A percentile compares a stretch with the other conserved stretches of the same genome.
Conservation (phyloP, 2,113 vertebrate species). For the Cyprinodon brontotheroides region DNA sequence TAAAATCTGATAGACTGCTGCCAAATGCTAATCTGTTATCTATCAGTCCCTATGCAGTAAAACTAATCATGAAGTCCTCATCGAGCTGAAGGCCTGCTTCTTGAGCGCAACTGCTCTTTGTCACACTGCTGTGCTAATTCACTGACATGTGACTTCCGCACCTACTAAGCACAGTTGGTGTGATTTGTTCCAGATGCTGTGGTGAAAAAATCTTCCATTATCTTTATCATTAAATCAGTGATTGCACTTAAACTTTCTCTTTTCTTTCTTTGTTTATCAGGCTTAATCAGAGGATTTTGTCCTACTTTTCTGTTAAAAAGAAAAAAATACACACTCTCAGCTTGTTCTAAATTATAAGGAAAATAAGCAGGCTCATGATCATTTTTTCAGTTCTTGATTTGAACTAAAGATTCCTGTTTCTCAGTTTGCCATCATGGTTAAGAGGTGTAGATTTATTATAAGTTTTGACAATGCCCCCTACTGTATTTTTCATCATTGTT, state of each 20-base stretch:
- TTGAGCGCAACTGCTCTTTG: conserved; percentile 46
- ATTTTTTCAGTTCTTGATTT: conserved; percentile 7
- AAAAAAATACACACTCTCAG: conserved; percentile 23
- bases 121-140: conserved; percentile 32
- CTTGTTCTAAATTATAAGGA: conserved; percentile 17
- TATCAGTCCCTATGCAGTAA: conserved; percentile 40
- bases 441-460: conserved; percentile 27
- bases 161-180: conserved; percentile 30
- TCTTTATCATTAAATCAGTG: conserved; percentile 6
- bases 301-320: conserved; percentile 2
- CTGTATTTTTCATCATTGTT: conserved; percentile 42
- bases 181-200: conserved; percentile 51
- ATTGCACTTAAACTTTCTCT: neutral
- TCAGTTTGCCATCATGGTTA: conserved; percentile 31
- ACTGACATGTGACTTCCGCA: conserved; percentile 18
- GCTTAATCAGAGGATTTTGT: conserved; percentile 22
- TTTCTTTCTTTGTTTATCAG: conserved; percentile 12
- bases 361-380: neutral
- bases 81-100: conserved; percentile 18
- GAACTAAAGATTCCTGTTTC: conserved; percentile 30
- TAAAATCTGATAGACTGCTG: conserved; percentile 62
- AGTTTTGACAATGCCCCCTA: conserved; percentile 32
- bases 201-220: conserved; percentile 15
- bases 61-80: conserved; percentile 31
- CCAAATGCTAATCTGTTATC: conserved; percentile 56